Evolutionary conservation across 1,140 invertebrate genomes (phyloP).

Genomic region (Arctopsyche grandis): DNA sequence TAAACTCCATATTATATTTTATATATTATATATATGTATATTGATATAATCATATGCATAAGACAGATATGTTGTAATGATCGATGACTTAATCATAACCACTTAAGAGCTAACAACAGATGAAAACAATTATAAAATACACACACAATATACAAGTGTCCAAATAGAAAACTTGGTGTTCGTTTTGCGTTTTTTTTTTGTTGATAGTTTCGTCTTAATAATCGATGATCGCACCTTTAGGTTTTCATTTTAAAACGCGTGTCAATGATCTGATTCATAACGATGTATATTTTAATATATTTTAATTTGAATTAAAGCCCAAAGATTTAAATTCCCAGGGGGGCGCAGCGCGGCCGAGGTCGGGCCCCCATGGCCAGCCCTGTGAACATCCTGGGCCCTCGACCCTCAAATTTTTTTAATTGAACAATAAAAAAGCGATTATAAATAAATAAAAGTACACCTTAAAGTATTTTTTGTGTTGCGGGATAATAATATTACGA

Average conservation of each 20-base stretch:
- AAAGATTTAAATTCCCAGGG: conserved; percentile 36
- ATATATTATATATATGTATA: conserved; percentile 46
- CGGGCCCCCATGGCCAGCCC: conserved; percentile 45
- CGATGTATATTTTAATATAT: not conserved
- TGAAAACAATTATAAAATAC: conserved; percentile 10
- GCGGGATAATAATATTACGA: not conserved
- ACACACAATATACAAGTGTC: not conserved
- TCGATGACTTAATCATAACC: conserved; percentile 40
- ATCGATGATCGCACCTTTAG: not conserved
- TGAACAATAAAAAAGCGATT: conserved; percentile 10
- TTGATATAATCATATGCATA: conserved; percentile 52
- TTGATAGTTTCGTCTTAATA: conserved; percentile 1
- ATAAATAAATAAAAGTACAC: not conserved
- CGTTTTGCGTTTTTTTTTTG: conserved; percentile 19
- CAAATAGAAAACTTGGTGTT: conserved; percentile 15
- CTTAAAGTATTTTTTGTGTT: not conserved
- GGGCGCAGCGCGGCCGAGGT: conserved; percentile 46
- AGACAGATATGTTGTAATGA: conserved; percentile 53
- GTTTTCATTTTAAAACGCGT: conserved; percentile 8
- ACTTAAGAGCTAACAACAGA: conserved; percentile 52
- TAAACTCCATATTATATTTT: conserved; percentile 48
- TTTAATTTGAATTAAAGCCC: not conserved
- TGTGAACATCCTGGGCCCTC: conserved; percentile 30
- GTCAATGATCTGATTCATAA: conserved; percentile 16
- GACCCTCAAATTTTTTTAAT: conserved; percentile 1